phyloP scores from a whole-genome alignment of 1,140 invertebrate genomes.

The Sarcophaga bullata region DNA sequence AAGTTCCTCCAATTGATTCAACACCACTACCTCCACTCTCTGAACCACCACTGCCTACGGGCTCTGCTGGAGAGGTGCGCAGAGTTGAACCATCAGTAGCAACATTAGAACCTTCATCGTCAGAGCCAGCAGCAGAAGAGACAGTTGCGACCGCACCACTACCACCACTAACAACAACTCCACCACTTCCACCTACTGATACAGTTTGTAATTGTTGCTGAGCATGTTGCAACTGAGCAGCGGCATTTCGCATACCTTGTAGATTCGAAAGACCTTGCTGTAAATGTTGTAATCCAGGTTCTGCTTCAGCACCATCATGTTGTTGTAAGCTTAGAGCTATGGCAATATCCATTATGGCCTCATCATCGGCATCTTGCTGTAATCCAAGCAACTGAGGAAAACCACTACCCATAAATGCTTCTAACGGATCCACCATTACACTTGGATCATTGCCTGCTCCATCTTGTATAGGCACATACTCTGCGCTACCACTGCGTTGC shows the following conservation, averaged over 20 bases:
- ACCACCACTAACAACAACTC: conserved; percentile 41
- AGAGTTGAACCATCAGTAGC: conserved; percentile 92
- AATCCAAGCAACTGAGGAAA: conserved; percentile 85
- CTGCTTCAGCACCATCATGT: conserved; percentile 65
- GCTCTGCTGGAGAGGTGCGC: conserved; percentile 87
- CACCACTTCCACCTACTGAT: conserved; percentile 40
- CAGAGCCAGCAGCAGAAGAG: conserved; percentile 82
- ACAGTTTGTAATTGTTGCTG: conserved; percentile 52
- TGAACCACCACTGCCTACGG: conserved; percentile 75
- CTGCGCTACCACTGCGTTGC: conserved; percentile 48
- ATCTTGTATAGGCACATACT: conserved; percentile 36
- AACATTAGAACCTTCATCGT: conserved; percentile 93
- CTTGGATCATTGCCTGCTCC: conserved; percentile 66
- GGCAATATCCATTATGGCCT: conserved; percentile 95
- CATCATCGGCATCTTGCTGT: conserved; percentile 91
- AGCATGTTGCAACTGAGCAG: conserved; percentile 51
- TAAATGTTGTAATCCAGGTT: conserved; percentile 60
- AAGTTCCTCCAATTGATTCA: conserved; percentile 91
- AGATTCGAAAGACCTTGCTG: conserved; percentile 63
- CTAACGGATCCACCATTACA: conserved; percentile 67
- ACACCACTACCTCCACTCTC: conserved; percentile 90
- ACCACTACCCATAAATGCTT: conserved; percentile 75
- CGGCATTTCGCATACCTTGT: conserved; percentile 54
- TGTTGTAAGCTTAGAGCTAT: conserved; percentile 94
- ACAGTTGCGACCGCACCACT: conserved; percentile 68